Evolutionary conservation across 2,797 vertebrate genomes (phyloP).

Genomic region (Hylomyscus alleni): DNA sequence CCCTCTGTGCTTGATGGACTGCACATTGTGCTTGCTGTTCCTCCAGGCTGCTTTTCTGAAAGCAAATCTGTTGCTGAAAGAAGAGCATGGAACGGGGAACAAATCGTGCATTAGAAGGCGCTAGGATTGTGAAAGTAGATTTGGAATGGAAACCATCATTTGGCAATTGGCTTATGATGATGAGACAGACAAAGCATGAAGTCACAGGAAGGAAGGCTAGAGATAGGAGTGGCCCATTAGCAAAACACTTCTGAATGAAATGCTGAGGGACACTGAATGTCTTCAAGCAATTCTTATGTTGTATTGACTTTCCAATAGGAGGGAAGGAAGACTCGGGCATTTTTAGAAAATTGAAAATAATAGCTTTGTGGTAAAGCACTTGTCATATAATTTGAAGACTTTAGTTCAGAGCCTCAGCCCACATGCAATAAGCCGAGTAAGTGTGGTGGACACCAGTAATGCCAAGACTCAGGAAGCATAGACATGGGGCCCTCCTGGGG

Average conservation of each 20-base stretch:
- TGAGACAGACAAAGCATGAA: constrained; percentile 36
- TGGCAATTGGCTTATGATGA: constrained; percentile 54
- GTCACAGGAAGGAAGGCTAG: constrained; percentile 43
- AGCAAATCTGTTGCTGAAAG: constrained; percentile 58
- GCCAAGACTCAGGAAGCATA: neutral
- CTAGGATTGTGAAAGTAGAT: constrained; percentile 55
- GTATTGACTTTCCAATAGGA: neutral
- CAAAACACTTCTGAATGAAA: constrained; percentile 13
- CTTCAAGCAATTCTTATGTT: constrained; percentile 19
- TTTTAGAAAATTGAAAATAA: constrained; percentile 18
- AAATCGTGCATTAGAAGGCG: constrained; percentile 44
- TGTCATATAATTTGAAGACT: neutral
- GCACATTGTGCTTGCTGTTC: constrained; percentile 31
- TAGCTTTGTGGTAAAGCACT: neutral
- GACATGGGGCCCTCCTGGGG: too few species aligned
- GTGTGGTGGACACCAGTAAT: neutral
- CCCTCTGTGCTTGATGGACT: neutral
- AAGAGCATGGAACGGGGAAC: constrained; percentile 59
- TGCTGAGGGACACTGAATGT: neutral
- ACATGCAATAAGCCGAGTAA: neutral
- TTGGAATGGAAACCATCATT: constrained; percentile 50
- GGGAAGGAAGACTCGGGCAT: neutral
- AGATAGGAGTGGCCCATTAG: constrained; percentile 53
- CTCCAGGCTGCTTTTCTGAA: constrained; percentile 54
- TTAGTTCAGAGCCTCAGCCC: neutral